Evolutionary conservation across 2,797 vertebrate species (phyloP).

Genomic region (Glyptemys insculpta): DNA sequence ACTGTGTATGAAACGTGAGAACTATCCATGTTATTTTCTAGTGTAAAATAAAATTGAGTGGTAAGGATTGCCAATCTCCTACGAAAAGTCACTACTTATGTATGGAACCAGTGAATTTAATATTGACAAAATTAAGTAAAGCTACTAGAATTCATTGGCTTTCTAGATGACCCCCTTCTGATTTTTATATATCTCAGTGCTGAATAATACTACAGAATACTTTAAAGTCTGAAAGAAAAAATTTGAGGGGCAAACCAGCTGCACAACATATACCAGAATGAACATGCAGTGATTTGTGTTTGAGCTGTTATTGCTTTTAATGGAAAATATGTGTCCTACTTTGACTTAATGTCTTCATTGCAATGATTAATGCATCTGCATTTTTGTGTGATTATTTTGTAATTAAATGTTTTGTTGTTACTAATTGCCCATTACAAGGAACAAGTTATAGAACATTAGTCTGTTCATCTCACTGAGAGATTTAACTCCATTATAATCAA

Average conservation of each 20-base stretch:
- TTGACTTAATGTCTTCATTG: constrained; percentile 8
- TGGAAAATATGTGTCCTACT: not conserved
- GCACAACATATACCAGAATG: not conserved
- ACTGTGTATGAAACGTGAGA: not conserved
- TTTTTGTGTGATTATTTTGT: constrained; percentile 20
- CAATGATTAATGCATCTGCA: not conserved
- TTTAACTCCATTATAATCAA: not conserved
- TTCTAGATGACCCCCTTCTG: not conserved
- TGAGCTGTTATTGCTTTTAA: not conserved
- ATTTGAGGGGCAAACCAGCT: not conserved
- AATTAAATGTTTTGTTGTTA: not conserved
- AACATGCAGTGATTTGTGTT: rapidly evolving
- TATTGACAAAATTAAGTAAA: not conserved
- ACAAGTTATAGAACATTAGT: not conserved
- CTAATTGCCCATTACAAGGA: not conserved
- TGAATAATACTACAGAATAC: not conserved
- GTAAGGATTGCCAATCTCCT: not conserved
- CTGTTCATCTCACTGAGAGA: not conserved
- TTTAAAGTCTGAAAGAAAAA: not conserved
- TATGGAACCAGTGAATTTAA: not conserved
- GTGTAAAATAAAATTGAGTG: not conserved
- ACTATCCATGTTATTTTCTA: not conserved
- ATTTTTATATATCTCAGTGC: not conserved
- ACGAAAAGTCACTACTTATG: not conserved
- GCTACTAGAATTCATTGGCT: not conserved